Percentiles rank a stretch among this genome's conserved stretches.
These are phyloP conservation scores for Paramuricea clavata DNA, from an alignment of 92 coral and sea anemone species.

Conservation along the genomic window DNA sequence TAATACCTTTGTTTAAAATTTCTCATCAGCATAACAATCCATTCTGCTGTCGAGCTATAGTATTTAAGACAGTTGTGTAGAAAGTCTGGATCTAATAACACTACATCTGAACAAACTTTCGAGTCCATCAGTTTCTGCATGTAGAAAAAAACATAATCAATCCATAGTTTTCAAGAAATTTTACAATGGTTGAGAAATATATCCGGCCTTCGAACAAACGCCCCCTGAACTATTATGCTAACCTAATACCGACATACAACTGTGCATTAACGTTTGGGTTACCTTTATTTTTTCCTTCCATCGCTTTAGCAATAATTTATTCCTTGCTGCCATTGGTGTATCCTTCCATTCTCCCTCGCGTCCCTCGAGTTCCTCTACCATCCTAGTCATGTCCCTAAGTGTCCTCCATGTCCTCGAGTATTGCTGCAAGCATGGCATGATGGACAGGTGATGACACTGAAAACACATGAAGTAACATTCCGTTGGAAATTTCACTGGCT, in stretches of 20 bases:
- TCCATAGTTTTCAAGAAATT: no score
- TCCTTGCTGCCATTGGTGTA: slow-evolving; percentile 90
- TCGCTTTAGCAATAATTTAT: slow-evolving; percentile 82
- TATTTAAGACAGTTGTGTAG: slow-evolving; percentile 86
- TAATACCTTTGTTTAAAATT: slow-evolving; percentile 20
- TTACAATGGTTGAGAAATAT: background rate
- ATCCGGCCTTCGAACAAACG: no score
- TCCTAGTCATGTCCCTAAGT: slow-evolving; percentile 85
- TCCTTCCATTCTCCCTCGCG: slow-evolving; percentile 98
- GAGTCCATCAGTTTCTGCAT: slow-evolving; percentile 92
- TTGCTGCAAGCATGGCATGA: slow-evolving; percentile 87
- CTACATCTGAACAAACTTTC: slow-evolving; percentile 91
- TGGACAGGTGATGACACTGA: slow-evolving; percentile 87
- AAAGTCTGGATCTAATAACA: slow-evolving; percentile 81
- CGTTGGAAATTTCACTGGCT: slow-evolving; percentile 90
- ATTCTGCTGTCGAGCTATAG: slow-evolving; percentile 81
- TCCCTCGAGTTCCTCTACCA: slow-evolving; percentile 88
- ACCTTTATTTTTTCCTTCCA: slow-evolving; percentile 98
- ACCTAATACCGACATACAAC: no score
- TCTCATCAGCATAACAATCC: slow-evolving; percentile 79
- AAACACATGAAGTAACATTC: slow-evolving; percentile 97
- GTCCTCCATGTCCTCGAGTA: slow-evolving; percentile 87
- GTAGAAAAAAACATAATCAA: background rate
- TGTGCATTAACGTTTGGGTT: no score
- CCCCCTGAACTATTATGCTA: no score